Evolutionary conservation across 1,140 invertebrate genomes (phyloP).

Genomic region (Xylocopa sonorina): DNA sequence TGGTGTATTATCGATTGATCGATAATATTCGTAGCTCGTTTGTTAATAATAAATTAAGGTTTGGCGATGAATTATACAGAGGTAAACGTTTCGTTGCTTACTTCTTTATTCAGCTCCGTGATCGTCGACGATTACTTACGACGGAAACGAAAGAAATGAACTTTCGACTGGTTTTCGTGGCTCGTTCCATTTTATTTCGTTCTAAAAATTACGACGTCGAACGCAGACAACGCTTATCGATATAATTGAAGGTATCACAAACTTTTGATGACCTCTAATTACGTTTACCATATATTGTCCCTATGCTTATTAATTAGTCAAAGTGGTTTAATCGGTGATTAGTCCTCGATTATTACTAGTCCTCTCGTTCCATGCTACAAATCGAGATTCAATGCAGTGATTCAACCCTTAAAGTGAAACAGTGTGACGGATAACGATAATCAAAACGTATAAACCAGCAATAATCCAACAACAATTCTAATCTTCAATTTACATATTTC

Average conservation of each 20-base stretch:
- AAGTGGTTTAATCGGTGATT: conserved; percentile 15
- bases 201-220: conserved; percentile 25
- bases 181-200: background rate
- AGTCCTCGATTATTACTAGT: background rate
- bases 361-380: background rate
- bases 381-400: background rate
- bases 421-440: background rate
- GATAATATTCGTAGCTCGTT: too few species aligned
- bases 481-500: too few species aligned
- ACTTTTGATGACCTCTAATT: conserved; percentile 38
- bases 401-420: background rate
- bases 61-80: too few species aligned
- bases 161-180: background rate
- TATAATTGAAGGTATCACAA: conserved; percentile 42
- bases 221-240: conserved; percentile 26
- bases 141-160: background rate
- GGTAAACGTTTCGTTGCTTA: too few species aligned
- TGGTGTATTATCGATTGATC: too few species aligned
- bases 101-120: background rate
- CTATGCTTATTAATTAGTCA: conserved; percentile 26
- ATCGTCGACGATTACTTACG: background rate
- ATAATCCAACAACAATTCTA: too few species aligned
- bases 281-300: conserved; percentile 37
- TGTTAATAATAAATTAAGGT: too few species aligned
- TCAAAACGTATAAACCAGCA: too few species aligned